Evolutionary conservation across 2,113 vertebrate genomes (phyloP), one percentile per base, ranked within the genome.

Genomic region (Trinectes maculatus): DNA sequence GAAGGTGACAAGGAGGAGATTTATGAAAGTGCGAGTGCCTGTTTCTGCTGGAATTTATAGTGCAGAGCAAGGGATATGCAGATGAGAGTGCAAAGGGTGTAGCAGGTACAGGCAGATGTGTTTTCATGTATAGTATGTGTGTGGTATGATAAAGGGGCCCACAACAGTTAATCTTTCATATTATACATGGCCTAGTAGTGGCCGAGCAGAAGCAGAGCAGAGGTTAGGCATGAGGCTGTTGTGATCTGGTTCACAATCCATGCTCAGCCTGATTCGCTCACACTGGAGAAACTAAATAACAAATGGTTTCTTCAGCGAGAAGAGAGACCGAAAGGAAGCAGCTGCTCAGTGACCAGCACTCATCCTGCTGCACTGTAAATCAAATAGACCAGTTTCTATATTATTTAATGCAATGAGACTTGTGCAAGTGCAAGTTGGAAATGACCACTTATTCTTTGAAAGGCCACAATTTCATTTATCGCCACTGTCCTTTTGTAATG

Each of bases 1-100:
- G 71, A 91, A 94, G 93, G 89, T 90, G 94, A 94, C 94, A 95
- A 92, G 91, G 81, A 79, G 89, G 89, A 91, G 92, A 93, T 91
- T 92, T 93, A 93, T 92, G 80, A 89, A 89, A 89, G 81, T 87
- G 87, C 91, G 93, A 93, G 89, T 83, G 87, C 77, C 82, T 72
- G 83, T 83, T 90, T 90, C 80, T 87, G 65, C 62, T 82, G 82
- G 89, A 91, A 80, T 93, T 91, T 89, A 92, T 84, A 88, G 84
- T 83, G 73, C 71, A 81, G 88, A 82, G 79, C 86, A 89, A 86
- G 79, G 92, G 91, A 93, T 89, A 91, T 79, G 89, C 88, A 94
- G 94, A 93, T 91, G 85, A 87, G 74, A 89, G 79, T 61, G 81
- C 86, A 85, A 76, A 92, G 79, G 55, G 76, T 83, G 80, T 48